Evolutionary conservation across 2,113 vertebrate genomes (phyloP), one percentile per base, ranked within the genome.

Genomic region (Baryphthengus martii): DNA sequence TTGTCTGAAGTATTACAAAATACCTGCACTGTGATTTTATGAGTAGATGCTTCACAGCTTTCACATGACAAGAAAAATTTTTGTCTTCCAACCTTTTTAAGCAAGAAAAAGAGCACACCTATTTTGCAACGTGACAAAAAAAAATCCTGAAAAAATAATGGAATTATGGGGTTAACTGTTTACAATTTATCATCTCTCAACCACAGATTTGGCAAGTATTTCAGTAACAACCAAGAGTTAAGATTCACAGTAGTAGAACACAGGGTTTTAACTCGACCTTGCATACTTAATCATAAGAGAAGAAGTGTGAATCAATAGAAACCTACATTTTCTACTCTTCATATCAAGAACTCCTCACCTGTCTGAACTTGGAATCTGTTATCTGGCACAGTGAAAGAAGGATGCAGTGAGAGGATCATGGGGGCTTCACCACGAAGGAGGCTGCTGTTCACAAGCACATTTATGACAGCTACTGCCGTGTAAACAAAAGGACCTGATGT

Each of bases 401-500:
- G 98, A 68, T 98, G 98, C 80, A 99, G 90, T 11, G 98, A 98
- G 80, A 99, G 96, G 93, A 99, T 99, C 68, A 98, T 65, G 65
- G 98, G 98, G 19, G 97, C 94, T 5, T 98, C 96, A 58, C 93
- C 98, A 80, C 3, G 96, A 59, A 92, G 98, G 91, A 97, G 97
- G 86, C 96, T 97, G 97, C 97, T 98, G 71, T 97, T 97, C 65
- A 96, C 61, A 76, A 99, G 97, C 9, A 97, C 98, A 3, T 99
- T 99, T 91, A 99, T 98, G 85, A 99, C 99, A 18, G 99, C 99
- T 97, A 99, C 98, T 52, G 99, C 98, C 6, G 98, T 99, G 98
- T 99, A 99, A 81, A 99, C 98, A 26, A 99, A 97, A 23, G 98
- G 98, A 85, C 99, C 99, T 0, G 99, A 99, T 65, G 99, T 99